Conservation (phyloP, 1,140 invertebrate genomes). For the Wiebesia pumilae region DNA sequence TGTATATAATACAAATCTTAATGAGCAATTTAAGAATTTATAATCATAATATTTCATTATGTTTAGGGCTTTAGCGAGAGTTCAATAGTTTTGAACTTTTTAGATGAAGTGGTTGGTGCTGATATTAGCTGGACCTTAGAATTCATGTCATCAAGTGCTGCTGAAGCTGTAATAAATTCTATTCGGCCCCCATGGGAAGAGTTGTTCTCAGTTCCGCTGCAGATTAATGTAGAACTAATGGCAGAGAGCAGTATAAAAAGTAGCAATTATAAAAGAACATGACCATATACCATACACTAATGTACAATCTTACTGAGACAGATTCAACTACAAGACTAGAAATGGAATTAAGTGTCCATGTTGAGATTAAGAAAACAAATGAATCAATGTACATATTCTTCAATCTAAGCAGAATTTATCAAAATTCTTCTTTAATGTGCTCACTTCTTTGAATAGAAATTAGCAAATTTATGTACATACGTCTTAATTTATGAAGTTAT, state of each 20-base stretch:
- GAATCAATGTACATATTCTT: background rate
- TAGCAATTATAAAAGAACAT: constrained; percentile 14
- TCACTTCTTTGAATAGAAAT: background rate
- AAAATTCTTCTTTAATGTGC: background rate
- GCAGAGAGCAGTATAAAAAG: background rate
- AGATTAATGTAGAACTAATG: constrained; percentile 58
- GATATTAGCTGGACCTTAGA: constrained; percentile 68
- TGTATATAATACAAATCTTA: too few relatives aligned
- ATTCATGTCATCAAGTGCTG: constrained; percentile 65
- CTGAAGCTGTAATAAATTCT: constrained; percentile 69
- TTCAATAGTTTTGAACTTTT: constrained; percentile 65
- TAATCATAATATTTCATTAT: background rate
- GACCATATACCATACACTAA: constrained; percentile 1
- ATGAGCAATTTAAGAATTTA: background rate
- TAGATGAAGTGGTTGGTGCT: constrained; percentile 65
- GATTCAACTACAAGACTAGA: constrained; percentile 14
- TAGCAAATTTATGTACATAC: background rate
- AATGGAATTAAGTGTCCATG: background rate
- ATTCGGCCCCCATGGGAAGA: constrained; percentile 72
- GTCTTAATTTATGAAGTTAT: background rate
- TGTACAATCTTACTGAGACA: constrained; percentile 33
- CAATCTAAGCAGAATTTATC: background rate
- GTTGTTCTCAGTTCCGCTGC: constrained; percentile 71
- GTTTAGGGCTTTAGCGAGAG: constrained; percentile 61
- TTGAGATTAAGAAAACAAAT: background rate